Base-by-base conservation (phyloP, 2,888 invertebrate species). In the Podotricha telesiphe region DNA sequence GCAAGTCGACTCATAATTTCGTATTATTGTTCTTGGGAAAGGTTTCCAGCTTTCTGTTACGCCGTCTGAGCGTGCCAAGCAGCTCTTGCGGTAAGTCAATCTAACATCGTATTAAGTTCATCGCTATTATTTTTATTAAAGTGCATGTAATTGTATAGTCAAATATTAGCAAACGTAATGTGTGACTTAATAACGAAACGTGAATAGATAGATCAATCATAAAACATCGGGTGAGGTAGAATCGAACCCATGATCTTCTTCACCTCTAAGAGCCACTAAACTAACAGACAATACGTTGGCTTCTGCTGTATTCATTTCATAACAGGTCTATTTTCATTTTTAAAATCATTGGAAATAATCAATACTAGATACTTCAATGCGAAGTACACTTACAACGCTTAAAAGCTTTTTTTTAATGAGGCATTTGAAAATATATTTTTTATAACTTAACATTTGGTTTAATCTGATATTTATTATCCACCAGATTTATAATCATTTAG, bases 1-100 rank as follows among this genome's bases (percentile, higher is more conserved):
- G 73, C 80, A 72, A 80, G 66, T 71, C 72, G 65, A 74, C 73
- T 77, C n/a, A 75, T 76, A 75, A 75, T 76, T 76, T 76, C 80
- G 78, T 83, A 82, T 83, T 87, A 86, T 83, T 84, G 83, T 85
- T 85, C 84, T 80, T 80, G 79, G 79, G 73, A 73, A 73, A 69
- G 68, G 68, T 68, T 72, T 72, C 66, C 65, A 75, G 74, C 75
- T 71, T 71, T 74, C 73, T 75, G 76, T 73, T 67, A 71, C 65
- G 70, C 74, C 64, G 71, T 67, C 67, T 68, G 70, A 65, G 51
- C 68, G 59, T 61, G n/a, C n/a, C n/a, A n/a, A n/a, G n/a, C 50
- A 55, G 64, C 61, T 70, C 70, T 73, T 69, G 67, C 65, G 55
- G 65, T 66, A 34, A 56, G 48, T 61, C 59, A 59, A 45, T 65